phyloP scores from a whole-genome alignment of 1,140 invertebrate genomes.

The Lasioglossum albipes region DNA sequence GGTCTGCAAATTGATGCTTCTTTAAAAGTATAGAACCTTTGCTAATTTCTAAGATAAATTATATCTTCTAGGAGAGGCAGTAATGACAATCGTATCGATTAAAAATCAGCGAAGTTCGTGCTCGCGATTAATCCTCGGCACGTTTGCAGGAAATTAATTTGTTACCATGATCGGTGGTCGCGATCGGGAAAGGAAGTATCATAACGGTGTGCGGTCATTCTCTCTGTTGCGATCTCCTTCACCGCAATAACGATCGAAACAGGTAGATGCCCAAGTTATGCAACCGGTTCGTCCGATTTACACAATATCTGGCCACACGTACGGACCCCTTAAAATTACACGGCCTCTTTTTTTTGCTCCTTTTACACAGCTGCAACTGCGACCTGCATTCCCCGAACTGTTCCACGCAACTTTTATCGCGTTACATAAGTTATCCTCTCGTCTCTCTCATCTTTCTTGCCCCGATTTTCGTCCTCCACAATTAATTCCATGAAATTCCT shows the following conservation, averaged over 20 bases:
- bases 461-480: background rate
- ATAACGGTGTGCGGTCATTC: slow-evolving; percentile 31
- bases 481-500: background rate
- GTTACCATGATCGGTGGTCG: background rate
- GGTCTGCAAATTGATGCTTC: no score
- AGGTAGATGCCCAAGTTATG: slow-evolving; percentile 6
- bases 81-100: no score
- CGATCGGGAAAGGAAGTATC: slow-evolving; percentile 17
- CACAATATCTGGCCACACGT: slow-evolving; percentile 24
- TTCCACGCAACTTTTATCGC: slow-evolving; percentile 20
- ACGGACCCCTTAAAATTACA: slow-evolving; percentile 16
- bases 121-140: slow-evolving; percentile 1
- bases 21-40: no score
- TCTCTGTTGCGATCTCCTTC: slow-evolving; percentile 15
- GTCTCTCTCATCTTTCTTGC: background rate
- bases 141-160: background rate
- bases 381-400: slow-evolving; percentile 25
- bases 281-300: slow-evolving; percentile 45
- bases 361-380: background rate
- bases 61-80: no score
- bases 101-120: background rate
- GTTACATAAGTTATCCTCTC: slow-evolving; percentile 29
- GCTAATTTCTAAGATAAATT: no score
- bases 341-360: background rate
- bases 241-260: no score